phyloP scores from a whole-genome alignment of 2,113 vertebrate genomes.

The Paedocypris sp. region DNA sequence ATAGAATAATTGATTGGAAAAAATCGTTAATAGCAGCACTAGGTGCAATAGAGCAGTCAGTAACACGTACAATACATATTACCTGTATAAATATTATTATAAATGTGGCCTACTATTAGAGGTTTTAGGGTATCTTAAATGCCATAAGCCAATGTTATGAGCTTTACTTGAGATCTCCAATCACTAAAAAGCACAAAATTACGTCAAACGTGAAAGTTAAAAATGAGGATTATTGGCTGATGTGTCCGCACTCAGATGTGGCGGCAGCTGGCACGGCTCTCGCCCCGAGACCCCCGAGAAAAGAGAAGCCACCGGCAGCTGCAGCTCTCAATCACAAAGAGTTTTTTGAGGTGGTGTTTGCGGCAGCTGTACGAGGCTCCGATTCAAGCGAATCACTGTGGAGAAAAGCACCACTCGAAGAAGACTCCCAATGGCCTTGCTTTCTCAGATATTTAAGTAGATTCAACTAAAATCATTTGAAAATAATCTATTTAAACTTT shows the following conservation, averaged over 20 bases:
- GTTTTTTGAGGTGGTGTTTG: constrained; percentile 7
- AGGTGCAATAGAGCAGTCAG: too few relatives aligned
- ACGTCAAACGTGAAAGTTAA: constrained; percentile 4
- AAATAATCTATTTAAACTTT: too few relatives aligned
- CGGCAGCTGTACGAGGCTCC: constrained; percentile 7
- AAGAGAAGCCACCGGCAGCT: constrained; percentile 8
- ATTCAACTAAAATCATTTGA: not conserved
- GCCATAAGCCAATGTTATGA: too few relatives aligned
- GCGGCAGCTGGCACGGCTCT: constrained; percentile 12
- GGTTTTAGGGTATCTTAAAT: too few relatives aligned
- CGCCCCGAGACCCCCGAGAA: not conserved
- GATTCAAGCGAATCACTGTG: constrained; percentile 6
- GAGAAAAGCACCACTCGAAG: not conserved
- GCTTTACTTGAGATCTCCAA: too few relatives aligned
- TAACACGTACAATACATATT: too few relatives aligned
- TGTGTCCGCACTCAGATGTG: constrained; percentile 4
- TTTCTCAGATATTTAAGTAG: not conserved
- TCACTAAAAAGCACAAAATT: not conserved
- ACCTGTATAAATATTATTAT: too few relatives aligned
- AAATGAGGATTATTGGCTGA: not conserved
- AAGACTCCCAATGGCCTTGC: too few relatives aligned
- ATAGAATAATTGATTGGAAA: too few relatives aligned
- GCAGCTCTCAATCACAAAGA: constrained; percentile 5
- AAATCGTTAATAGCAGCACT: too few relatives aligned
- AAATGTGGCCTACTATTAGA: too few relatives aligned